phyloP scores from a whole-genome alignment of 2,113 vertebrate genomes.

The Oenanthe melanoleuca region DNA sequence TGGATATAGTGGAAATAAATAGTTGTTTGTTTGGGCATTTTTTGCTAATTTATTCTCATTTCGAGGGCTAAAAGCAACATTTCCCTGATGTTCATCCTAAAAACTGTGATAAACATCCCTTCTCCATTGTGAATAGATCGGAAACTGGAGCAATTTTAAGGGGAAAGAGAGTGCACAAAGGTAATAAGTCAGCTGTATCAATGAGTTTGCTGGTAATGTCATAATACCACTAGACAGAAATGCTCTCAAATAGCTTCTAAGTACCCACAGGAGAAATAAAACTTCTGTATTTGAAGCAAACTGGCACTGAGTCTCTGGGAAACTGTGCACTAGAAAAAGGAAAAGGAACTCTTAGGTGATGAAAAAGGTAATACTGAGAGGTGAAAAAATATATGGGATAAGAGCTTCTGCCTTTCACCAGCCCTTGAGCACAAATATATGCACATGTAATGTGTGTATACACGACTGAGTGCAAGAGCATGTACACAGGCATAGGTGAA shows the following conservation, averaged over 20 bases:
- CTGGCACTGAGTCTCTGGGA: background rate
- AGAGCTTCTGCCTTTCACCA: background rate
- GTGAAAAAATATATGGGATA: background rate
- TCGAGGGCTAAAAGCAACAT: background rate
- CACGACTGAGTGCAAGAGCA: background rate
- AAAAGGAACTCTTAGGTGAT: background rate
- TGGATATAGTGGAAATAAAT: background rate
- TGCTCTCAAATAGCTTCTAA: background rate
- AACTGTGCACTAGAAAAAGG: background rate
- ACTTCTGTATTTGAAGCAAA: background rate
- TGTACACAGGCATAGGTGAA: background rate
- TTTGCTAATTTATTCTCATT: background rate
- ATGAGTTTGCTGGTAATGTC: background rate
- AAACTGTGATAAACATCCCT: background rate
- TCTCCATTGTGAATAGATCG: background rate
- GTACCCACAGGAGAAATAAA: constrained; percentile 9
- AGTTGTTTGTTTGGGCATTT: fast-evolving
- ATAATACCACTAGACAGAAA: background rate
- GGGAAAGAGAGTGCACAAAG: background rate
- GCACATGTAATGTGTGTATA: fast-evolving
- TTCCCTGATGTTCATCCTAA: background rate
- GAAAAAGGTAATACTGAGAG: background rate
- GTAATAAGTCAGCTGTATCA: background rate
- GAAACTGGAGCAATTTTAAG: background rate
- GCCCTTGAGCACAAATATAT: background rate